phyloP scores from a whole-genome alignment of 2,888 invertebrate genomes.

The Zygogramma bicolorata region DNA sequence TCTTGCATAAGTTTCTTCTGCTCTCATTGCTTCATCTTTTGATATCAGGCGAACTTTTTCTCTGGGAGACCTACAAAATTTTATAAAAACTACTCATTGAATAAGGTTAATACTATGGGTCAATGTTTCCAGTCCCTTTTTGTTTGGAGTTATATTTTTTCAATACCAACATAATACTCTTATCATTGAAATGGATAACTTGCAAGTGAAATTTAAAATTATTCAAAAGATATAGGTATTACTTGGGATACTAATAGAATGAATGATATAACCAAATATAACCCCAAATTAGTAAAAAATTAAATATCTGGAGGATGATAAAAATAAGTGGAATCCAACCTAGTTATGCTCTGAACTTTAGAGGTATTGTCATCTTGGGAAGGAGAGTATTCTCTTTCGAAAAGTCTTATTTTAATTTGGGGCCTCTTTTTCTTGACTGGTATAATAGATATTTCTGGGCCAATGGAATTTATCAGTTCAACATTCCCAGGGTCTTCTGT shows the following conservation, averaged over 20 bases:
- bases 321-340: conserved; percentile 22
- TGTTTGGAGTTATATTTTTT: too few species aligned
- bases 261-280: too few species aligned
- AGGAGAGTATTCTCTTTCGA: conserved; percentile 49
- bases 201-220: too few species aligned
- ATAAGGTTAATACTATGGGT: too few species aligned
- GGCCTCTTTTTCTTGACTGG: conserved; percentile 52
- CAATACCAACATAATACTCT: too few species aligned
- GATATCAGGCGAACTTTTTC: conserved; percentile 58
- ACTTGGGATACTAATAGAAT: too few species aligned
- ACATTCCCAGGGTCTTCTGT: conserved; percentile 30
- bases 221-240: too few species aligned
- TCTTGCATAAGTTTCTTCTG: conserved; percentile 57
- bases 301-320: too few species aligned
- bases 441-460: conserved; percentile 57
- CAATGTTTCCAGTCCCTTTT: too few species aligned
- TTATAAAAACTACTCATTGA: too few species aligned
- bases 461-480: conserved; percentile 44
- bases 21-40: conserved; percentile 57
- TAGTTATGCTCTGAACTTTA: conserved; percentile 38
- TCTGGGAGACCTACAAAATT: conserved; percentile 46
- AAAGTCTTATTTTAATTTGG: conserved; percentile 54
- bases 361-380: conserved; percentile 40
- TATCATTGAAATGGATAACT: too few species aligned
- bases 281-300: too few species aligned